Conservation (phyloP, 2,888 invertebrate genomes). For the Nematopogon swammerdamellus region DNA sequence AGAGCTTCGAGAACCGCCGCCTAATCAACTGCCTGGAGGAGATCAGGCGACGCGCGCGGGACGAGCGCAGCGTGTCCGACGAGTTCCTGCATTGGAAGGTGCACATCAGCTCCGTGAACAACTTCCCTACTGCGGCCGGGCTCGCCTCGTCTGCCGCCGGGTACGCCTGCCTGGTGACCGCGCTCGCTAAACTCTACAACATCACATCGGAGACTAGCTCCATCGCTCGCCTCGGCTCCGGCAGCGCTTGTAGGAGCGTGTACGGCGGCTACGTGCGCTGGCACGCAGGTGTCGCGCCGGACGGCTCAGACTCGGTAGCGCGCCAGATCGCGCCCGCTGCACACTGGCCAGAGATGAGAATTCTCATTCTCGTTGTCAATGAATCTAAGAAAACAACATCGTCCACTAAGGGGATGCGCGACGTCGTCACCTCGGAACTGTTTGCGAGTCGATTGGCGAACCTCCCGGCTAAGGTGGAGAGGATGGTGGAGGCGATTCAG, state of each 20-base stretch:
- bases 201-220: conserved; percentile 70
- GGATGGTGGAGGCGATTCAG: conserved; percentile 55
- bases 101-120: conserved; percentile 86
- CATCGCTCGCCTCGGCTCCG: conserved; percentile 85
- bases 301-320: conserved; percentile 76
- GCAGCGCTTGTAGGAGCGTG: conserved; percentile 94
- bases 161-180: conserved; percentile 87
- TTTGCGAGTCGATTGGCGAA: neutral
- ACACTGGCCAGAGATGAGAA: conserved; percentile 90
- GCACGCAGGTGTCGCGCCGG: conserved; percentile 64
- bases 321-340: conserved; percentile 65
- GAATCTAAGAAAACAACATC: conserved; percentile 79
- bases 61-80: conserved; percentile 30
- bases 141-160: conserved; percentile 98
- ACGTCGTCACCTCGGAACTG: conserved; percentile 78
- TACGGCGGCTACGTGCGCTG: conserved; percentile 95
- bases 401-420: conserved; percentile 89
- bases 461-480: conserved; percentile 65
- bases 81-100: conserved; percentile 66
- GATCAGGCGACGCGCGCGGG: conserved; percentile 35
- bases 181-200: conserved; percentile 73
- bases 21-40: conserved; percentile 69
- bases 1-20: conserved; percentile 68
- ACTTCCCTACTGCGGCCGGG: conserved; percentile 98
- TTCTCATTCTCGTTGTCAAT: conserved; percentile 85